These are phyloP conservation scores for Spea bombifrons DNA, from an alignment of 2,113 vertebrate species.

Conservation along the genomic window DNA sequence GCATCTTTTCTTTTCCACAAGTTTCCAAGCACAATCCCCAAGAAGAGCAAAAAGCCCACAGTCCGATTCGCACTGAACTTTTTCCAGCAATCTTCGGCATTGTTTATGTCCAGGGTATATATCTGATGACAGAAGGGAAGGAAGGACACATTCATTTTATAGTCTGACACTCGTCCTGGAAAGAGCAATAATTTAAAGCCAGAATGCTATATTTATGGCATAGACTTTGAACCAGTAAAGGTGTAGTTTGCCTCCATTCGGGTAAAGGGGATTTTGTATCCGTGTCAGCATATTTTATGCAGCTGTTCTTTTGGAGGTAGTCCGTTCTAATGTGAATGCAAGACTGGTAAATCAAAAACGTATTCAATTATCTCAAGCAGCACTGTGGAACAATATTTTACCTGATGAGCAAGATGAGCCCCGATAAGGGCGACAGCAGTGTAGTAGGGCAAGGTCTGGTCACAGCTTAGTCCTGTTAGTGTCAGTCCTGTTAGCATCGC, in stretches of 20 bases:
- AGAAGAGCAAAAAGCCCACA: slow-evolving; percentile 79
- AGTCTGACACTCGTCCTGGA: no score
- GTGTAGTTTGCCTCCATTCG: no score
- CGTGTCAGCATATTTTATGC: no score
- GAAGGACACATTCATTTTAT: no score
- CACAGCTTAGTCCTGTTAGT: slow-evolving; percentile 70
- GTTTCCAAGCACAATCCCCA: slow-evolving; percentile 84
- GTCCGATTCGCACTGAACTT: slow-evolving; percentile 89
- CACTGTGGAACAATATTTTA: slow-evolving; percentile 48
- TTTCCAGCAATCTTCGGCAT: slow-evolving; percentile 89
- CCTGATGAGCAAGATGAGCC: slow-evolving; percentile 80
- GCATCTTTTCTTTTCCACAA: slow-evolving; percentile 73
- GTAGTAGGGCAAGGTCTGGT: slow-evolving; percentile 84
- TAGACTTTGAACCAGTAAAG: no score
- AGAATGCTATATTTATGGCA: no score
- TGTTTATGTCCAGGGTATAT: slow-evolving; percentile 82
- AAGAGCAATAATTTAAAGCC: no score
- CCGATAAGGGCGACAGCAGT: slow-evolving; percentile 64
- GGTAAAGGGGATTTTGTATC: no score
- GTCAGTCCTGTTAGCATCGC: slow-evolving; percentile 80
- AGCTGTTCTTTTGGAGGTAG: no score
- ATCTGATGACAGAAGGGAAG: slow-evolving; percentile 65
- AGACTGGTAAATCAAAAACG: no score
- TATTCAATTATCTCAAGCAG: no score
- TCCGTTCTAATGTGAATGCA: no score